Evolutionary conservation across 2,797 vertebrate species (phyloP).

Genomic region (Liparis tanakae): DNA sequence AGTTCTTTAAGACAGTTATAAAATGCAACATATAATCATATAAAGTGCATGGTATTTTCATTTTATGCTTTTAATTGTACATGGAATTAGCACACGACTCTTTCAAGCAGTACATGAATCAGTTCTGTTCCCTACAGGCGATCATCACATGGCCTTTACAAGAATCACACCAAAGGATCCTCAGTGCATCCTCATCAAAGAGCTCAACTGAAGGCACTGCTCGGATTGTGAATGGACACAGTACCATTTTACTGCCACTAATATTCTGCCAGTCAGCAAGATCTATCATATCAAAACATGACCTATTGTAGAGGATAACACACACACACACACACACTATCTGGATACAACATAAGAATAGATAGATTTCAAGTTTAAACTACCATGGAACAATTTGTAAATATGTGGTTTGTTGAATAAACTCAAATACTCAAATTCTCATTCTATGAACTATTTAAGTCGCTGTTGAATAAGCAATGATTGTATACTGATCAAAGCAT

Average conservation of each 20-base stretch:
- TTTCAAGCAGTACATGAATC: conserved; percentile 1
- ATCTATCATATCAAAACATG: background rate
- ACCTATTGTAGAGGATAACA: background rate
- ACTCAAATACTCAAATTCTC: background rate
- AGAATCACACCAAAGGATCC: background rate
- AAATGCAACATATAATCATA: background rate
- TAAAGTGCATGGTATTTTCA: background rate
- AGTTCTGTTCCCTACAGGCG: background rate
- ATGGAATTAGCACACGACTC: background rate
- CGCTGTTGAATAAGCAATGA: background rate
- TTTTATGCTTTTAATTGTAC: background rate
- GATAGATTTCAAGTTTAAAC: background rate
- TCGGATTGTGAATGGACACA: background rate
- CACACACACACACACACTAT: background rate
- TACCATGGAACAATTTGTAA: background rate
- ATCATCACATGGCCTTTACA: conserved; percentile 7
- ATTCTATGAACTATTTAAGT: background rate
- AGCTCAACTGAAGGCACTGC: background rate
- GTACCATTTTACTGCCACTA: background rate
- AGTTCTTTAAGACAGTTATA: background rate
- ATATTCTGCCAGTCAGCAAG: background rate
- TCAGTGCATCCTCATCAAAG: background rate
- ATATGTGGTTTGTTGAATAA: background rate
- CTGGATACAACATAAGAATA: background rate
- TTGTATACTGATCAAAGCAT: conserved; percentile 11